Conservation (phyloP, 1,140 invertebrate species). For the Cheumatopsyche charites region DNA sequence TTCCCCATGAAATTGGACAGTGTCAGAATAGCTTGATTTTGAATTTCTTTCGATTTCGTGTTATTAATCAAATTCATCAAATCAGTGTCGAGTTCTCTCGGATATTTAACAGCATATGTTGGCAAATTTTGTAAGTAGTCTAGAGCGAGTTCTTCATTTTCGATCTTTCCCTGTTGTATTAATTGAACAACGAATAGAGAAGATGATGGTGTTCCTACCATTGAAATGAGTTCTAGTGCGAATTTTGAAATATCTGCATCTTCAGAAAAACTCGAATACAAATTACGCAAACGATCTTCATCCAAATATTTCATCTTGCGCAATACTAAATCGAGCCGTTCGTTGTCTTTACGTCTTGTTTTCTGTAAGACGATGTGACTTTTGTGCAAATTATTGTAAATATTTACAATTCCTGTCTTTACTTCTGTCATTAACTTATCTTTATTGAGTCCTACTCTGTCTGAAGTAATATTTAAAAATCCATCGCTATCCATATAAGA, state of each 20-base stretch:
- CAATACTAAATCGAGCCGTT: not conserved
- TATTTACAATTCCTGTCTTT: not conserved
- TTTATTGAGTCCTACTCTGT: not conserved
- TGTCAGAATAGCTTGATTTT: conserved; percentile 51
- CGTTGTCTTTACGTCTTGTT: not conserved
- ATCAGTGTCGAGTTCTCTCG: conserved; percentile 50
- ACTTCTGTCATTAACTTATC: not conserved
- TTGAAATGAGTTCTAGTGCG: conserved; percentile 55
- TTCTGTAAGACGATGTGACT: not conserved
- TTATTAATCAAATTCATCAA: conserved; percentile 51
- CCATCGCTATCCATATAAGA: not conserved
- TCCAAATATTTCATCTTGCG: not conserved
- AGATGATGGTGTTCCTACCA: conserved; percentile 55
- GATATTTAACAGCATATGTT: conserved; percentile 48
- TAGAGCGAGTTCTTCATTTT: conserved; percentile 46
- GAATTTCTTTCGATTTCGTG: conserved; percentile 40
- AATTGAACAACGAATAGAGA: conserved; percentile 54
- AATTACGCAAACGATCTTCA: not conserved
- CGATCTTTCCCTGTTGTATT: conserved; percentile 50
- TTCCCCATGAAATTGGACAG: conserved; percentile 54
- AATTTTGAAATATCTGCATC: conserved; percentile 31
- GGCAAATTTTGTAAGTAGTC: conserved; percentile 54
- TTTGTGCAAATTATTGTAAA: not conserved
- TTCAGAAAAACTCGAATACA: not conserved
- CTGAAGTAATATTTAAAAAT: not conserved